Conservation (phyloP, 1,140 invertebrate genomes). For the Micrasema longulum region DNA sequence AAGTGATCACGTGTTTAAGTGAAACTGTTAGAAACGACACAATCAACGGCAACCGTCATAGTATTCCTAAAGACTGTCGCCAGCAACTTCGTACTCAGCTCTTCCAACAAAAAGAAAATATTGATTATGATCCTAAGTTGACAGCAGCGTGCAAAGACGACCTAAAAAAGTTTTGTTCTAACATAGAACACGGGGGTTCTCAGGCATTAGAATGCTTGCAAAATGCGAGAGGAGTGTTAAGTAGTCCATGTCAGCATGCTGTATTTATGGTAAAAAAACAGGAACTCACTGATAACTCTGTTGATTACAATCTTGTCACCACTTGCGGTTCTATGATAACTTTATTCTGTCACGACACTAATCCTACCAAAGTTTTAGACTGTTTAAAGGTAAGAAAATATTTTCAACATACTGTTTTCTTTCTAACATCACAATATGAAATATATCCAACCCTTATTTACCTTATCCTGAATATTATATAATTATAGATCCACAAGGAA, state of each 20-base stretch:
- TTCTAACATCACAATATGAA: no score
- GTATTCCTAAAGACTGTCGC: constrained; percentile 86
- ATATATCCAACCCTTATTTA: no score
- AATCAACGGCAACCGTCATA: constrained; percentile 79
- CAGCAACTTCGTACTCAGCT: constrained; percentile 90
- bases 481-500: constrained; percentile 80
- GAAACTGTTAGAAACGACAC: constrained; percentile 91
- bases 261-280: constrained; percentile 88
- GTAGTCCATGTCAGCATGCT: constrained; percentile 78
- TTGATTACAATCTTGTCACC: constrained; percentile 86
- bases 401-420: no score
- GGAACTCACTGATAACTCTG: constrained; percentile 85
- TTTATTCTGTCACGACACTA: constrained; percentile 79
- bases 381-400: constrained; percentile 72
- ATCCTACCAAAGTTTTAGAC: constrained; percentile 76
- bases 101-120: constrained; percentile 89
- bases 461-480: neutral
- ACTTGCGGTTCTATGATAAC: constrained; percentile 88
- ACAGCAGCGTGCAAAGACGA: constrained; percentile 81
- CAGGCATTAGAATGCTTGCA: constrained; percentile 91
- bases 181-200: constrained; percentile 78
- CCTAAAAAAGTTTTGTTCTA: constrained; percentile 79
- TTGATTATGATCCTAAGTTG: constrained; percentile 86
- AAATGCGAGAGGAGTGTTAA: constrained; percentile 76
- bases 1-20: constrained; percentile 93